Conservation (phyloP, 2,113 vertebrate species). For the Scomber japonicus region DNA sequence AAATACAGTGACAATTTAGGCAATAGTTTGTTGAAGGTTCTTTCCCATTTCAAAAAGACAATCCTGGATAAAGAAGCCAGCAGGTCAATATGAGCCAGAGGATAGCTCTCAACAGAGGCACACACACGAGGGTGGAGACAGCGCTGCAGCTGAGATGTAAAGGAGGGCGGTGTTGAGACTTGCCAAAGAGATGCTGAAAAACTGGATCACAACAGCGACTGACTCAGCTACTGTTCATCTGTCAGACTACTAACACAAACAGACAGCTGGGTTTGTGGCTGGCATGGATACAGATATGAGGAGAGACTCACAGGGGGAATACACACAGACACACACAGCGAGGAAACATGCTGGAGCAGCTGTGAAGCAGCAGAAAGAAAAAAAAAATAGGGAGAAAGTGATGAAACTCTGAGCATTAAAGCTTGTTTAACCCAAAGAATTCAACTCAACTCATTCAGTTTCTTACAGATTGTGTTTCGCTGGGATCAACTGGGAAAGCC, state of each 20-base stretch:
- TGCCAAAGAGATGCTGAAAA: slow-evolving; percentile 23
- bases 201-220: slow-evolving; percentile 33
- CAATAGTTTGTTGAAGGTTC: too few species aligned
- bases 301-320: background rate
- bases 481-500: background rate
- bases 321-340: slow-evolving; percentile 11
- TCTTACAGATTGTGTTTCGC: slow-evolving; percentile 11
- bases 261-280: slow-evolving; percentile 51
- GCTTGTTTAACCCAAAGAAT: slow-evolving; percentile 1
- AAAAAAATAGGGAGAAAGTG: background rate
- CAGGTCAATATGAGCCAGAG: background rate
- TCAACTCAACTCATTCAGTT: slow-evolving; percentile 3
- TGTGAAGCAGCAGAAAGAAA: background rate
- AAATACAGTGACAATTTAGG: too few species aligned
- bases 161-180: slow-evolving; percentile 5
- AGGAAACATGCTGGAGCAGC: background rate
- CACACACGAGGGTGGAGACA: background rate
- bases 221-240: slow-evolving; percentile 48
- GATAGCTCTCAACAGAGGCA: background rate
- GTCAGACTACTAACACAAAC: slow-evolving; percentile 42
- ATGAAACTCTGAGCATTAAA: background rate
- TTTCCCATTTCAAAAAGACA: too few species aligned
- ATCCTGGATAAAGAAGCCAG: background rate
- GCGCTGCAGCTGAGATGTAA: slow-evolving; percentile 39
- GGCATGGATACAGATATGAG: slow-evolving; percentile 32